Base-by-base conservation (phyloP, 1,140 invertebrate genomes). In the Harpegnathos saltator region DNA sequence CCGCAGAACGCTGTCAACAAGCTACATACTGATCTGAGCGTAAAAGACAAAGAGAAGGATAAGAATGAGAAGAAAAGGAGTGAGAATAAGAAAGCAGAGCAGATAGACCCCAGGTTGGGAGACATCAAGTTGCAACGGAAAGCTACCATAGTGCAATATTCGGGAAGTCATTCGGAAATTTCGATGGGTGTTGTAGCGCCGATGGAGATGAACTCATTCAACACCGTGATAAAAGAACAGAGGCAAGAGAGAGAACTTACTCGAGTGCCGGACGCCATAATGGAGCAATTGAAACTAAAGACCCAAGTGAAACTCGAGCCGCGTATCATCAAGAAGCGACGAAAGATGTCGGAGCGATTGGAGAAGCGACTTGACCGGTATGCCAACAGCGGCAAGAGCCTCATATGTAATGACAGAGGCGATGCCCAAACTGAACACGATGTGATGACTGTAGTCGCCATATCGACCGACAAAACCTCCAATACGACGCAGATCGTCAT, bases 401-500 rank as follows among this genome's bases (percentile, higher is more conserved):
- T 83, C 38, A 50, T 71, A 29, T 12, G 73, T 26, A 24, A 75
- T 48, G 83, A 89, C 24, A 38, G 82, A 33, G 29, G 1, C 29
- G 29, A 5, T 33, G 29, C 5, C 5, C 29, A 33, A n/a, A 9
- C 88, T 88, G 24, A 88, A 93, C n/a, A n/a, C 59, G 89, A 86
- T 12, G 86, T 91, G 24, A 93, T 94, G 93, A 90, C 94, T 11
- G 90, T 94, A 26, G 92, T 94, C 44, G 91, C 93, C 1, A 94
- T 94, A 85, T 94, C 93, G 0, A 93, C 92, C 0, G 92, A 94
- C 66, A 94, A 94, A 63, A 86, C 91, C 50, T 94, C 94, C 19
- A 94, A 94, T 52, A 92, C 90, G 86, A 94, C 94, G 0, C 93
- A 94, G 77, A 94, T 94, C 82, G 91, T 94, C 56, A 94, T 94